These are phyloP conservation scores for Heliconius ismenius DNA, from an alignment of 2,888 invertebrate species.

Conservation along the genomic window DNA sequence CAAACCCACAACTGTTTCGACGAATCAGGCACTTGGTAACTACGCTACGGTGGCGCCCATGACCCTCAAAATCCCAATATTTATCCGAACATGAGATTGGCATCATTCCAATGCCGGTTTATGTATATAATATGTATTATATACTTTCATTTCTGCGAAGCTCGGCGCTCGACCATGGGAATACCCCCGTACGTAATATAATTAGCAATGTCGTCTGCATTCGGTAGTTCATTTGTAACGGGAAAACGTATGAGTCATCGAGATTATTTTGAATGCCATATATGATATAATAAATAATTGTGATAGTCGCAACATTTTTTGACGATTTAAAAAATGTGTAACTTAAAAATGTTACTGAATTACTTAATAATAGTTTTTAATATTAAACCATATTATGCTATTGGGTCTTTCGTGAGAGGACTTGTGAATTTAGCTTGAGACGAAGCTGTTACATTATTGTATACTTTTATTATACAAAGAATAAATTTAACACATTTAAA, in stretches of 20 bases:
- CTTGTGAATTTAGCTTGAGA: background rate
- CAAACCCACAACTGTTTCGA: background rate
- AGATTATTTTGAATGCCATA: background rate
- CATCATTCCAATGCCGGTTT: background rate
- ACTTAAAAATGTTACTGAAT: background rate
- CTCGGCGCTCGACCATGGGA: background rate
- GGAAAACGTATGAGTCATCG: slow-evolving; percentile 3
- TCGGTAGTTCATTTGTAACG: background rate
- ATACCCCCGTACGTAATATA: background rate
- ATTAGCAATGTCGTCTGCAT: background rate
- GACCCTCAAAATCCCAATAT: background rate
- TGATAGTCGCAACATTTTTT: background rate
- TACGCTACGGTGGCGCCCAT: background rate
- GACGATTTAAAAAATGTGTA: background rate
- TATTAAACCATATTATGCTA: background rate
- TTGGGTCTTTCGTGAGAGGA: background rate
- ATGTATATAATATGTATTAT: background rate
- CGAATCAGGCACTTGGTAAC: background rate
- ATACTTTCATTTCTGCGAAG: slow-evolving; percentile 2
- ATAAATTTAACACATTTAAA: too few relatives aligned
- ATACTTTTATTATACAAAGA: too few relatives aligned
- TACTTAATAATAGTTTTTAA: background rate
- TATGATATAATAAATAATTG: background rate
- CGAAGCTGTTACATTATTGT: background rate
- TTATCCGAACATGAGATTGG: background rate